These are phyloP conservation scores for Sebastes steindachneri DNA, from an alignment of 2,797 vertebrate species.

Conservation along the genomic window DNA sequence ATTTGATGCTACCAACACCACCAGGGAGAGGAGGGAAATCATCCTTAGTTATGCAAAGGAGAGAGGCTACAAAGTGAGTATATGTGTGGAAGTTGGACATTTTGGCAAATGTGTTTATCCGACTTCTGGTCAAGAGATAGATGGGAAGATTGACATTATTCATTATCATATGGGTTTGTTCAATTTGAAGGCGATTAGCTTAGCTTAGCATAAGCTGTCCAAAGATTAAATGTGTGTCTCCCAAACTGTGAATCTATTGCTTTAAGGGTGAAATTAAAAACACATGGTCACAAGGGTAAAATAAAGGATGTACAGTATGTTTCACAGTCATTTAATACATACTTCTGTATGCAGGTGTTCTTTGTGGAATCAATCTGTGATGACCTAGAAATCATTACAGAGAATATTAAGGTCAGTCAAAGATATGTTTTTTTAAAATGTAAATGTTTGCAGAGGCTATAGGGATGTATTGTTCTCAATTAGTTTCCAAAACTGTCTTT, in stretches of 20 bases:
- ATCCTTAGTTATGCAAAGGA: slow-evolving; percentile 89
- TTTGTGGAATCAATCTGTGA: slow-evolving; percentile 86
- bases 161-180: neutral
- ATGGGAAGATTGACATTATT: too few relatives aligned
- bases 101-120: neutral
- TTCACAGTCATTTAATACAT: neutral
- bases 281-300: neutral
- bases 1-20: slow-evolving; percentile 95
- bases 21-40: slow-evolving; percentile 85
- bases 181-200: neutral
- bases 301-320: neutral
- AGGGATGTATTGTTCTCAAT: neutral
- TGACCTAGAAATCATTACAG: slow-evolving; percentile 81
- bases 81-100: neutral
- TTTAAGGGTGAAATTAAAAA: neutral
- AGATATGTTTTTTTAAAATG: neutral
- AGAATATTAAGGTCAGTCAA: slow-evolving; percentile 77
- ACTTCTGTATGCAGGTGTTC: slow-evolving; percentile 76
- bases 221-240: neutral
- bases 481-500: neutral
- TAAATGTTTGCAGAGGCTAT: neutral
- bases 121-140: neutral
- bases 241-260: neutral
- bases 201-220: neutral
- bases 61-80: slow-evolving; percentile 89